Evolutionary conservation across 2,888 invertebrate species (phyloP), one percentile per base, ranked within the genome.

Genomic region (Leucophora obtusa): DNA sequence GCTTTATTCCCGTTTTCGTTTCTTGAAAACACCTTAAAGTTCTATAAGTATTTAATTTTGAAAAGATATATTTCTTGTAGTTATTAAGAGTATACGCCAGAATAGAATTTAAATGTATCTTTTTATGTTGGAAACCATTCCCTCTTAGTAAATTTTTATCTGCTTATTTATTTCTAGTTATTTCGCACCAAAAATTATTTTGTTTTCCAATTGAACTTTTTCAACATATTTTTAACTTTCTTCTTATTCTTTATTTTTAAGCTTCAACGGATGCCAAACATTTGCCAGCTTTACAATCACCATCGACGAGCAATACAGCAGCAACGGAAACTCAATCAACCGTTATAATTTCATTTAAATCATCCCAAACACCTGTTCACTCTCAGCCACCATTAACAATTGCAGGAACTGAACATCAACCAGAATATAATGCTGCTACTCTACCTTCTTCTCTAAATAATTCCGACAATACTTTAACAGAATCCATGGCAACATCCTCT

Each of bases 331-430:
- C 87, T 85, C 90, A 90, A 87, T 88, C 90, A 90, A 89, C 89
- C 87, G 89, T 89, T 87, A 89, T 89, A 89, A 90, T 89, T 89
- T 89, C 89, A 86, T 89, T 89, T 88, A 89, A 89, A 87, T 87
- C 89, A 88, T 89, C 89, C 83, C 87, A 88, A 85, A 87, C 89
- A 87, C 87, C 89, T 87, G 88, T 86, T 84, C 87, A 85, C 82
- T 84, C 87, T 84, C 87, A 87, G 59, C 53, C 73, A 60, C 35
- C 59, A 18, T 60, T 65, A 28, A 24, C 62, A 58, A 58, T 33
- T 68, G 56, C 43, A 54, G 66, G 54, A 53, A 43, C 56, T 47
- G 77, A 77, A 83, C 82, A 78, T 51, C 71, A 72, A 65, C 54
- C 63, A 66, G 38, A 51, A 50, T 56, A 50, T 66, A 35, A 56